Conservation (phyloP, 1,140 invertebrate species). For the Euwallacea similis region DNA sequence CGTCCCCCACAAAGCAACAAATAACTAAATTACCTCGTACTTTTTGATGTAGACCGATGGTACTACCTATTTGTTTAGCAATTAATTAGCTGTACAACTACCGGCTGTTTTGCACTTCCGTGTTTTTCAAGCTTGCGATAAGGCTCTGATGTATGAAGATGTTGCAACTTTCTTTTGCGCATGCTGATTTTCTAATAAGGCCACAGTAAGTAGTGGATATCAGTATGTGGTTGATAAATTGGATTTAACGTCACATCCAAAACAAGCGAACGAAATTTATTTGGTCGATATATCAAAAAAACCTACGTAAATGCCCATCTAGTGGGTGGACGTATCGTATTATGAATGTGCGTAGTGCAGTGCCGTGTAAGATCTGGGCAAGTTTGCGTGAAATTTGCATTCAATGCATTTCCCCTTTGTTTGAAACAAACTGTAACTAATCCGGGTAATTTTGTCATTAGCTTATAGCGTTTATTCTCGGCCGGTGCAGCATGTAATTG, state of each 20-base stretch:
- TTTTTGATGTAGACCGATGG: slow-evolving; percentile 21
- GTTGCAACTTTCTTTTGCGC: neutral
- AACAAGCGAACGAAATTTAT: slow-evolving; percentile 10
- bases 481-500: neutral
- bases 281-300: slow-evolving; percentile 2
- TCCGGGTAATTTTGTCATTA: neutral
- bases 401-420: slow-evolving; percentile 2
- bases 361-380: slow-evolving; percentile 1
- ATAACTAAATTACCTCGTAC: slow-evolving; percentile 20
- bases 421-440: neutral
- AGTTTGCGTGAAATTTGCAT: slow-evolving; percentile 2
- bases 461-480: neutral
- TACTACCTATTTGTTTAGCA: slow-evolving; percentile 13
- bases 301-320: neutral
- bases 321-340: neutral
- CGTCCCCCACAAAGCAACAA: slow-evolving; percentile 8
- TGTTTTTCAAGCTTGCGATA: neutral
- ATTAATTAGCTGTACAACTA: slow-evolving; percentile 19
- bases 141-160: neutral
- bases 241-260: slow-evolving; percentile 11
- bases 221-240: neutral
- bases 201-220: neutral
- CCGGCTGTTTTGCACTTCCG: slow-evolving; percentile 15
- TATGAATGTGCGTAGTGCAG: slow-evolving; percentile 1
- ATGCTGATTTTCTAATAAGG: neutral